Evolutionary conservation across 1,140 invertebrate genomes (phyloP).

Genomic region (Penaeus japonicus): DNA sequence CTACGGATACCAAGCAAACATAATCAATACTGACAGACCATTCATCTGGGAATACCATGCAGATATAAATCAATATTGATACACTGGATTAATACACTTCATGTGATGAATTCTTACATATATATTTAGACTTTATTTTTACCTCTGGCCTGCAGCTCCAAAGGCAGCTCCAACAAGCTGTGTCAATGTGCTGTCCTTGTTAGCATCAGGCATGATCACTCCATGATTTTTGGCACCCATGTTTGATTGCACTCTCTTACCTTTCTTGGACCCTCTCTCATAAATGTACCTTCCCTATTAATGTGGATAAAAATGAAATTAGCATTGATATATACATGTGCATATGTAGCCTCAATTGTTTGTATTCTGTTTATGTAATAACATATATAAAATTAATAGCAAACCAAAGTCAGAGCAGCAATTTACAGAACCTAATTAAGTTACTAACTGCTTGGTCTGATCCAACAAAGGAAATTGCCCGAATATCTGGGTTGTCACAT

Average conservation of each 20-base stretch:
- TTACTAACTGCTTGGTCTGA: conserved; percentile 86
- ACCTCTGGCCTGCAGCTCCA: conserved; percentile 75
- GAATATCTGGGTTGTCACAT: conserved; percentile 95
- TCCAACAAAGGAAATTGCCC: conserved; percentile 98
- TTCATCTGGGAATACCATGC: background rate
- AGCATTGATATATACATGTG: background rate
- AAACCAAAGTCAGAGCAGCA: background rate
- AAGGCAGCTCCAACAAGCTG: conserved; percentile 95
- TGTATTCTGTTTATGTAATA: background rate
- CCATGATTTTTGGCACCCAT: conserved; percentile 99
- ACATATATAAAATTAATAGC: background rate
- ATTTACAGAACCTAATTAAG: background rate
- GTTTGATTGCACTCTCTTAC: conserved; percentile 97
- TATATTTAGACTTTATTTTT: background rate
- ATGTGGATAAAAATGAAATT: conserved; percentile 70
- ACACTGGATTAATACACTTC: too few relatives aligned
- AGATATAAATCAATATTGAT: too few relatives aligned
- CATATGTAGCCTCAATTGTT: background rate
- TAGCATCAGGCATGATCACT: conserved; percentile 95
- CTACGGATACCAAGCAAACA: conserved; percentile 72
- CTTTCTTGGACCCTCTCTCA: conserved; percentile 83
- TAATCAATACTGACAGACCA: background rate
- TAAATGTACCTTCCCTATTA: conserved; percentile 96
- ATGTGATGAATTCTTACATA: too few relatives aligned
- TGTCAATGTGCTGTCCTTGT: conserved; percentile 95